phyloP scores from a whole-genome alignment of 2,888 invertebrate species.

The Amaurobius ferox region DNA sequence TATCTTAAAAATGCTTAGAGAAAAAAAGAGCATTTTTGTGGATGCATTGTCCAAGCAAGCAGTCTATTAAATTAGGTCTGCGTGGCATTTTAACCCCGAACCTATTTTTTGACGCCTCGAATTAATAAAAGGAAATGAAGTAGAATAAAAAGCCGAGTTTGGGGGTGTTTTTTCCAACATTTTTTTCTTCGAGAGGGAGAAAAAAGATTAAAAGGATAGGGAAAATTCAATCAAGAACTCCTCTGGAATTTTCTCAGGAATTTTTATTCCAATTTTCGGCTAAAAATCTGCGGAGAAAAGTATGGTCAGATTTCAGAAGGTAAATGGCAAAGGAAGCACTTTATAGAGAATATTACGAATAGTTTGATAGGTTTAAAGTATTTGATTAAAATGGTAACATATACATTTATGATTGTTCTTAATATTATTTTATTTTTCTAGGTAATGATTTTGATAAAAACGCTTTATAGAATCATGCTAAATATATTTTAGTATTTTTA shows the following conservation, averaged over 20 bases:
- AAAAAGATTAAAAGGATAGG: conserved; percentile 2
- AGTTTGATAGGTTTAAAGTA: too few relatives aligned
- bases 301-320: too few relatives aligned
- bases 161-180: neutral
- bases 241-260: neutral
- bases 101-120: conserved; percentile 36
- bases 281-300: too few relatives aligned
- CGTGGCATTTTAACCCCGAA: conserved; percentile 31
- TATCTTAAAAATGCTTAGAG: neutral
- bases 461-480: too few relatives aligned
- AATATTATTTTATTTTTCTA: too few relatives aligned
- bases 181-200: neutral
- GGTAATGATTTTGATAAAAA: too few relatives aligned
- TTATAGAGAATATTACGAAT: too few relatives aligned
- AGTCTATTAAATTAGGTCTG: conserved; percentile 58
- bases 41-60: conserved; percentile 65
- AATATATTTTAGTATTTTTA: too few relatives aligned
- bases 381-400: too few relatives aligned
- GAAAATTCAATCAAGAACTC: conserved; percentile 9
- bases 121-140: conserved; percentile 54
- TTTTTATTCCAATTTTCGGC: conserved; percentile 4
- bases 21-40: conserved; percentile 53
- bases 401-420: too few relatives aligned
- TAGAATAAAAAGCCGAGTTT: neutral
- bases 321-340: too few relatives aligned